Evolutionary conservation across 2,113 vertebrate species (phyloP), one percentile per base, ranked within the genome.

Genomic region (Myxocyprinus asiaticus): DNA sequence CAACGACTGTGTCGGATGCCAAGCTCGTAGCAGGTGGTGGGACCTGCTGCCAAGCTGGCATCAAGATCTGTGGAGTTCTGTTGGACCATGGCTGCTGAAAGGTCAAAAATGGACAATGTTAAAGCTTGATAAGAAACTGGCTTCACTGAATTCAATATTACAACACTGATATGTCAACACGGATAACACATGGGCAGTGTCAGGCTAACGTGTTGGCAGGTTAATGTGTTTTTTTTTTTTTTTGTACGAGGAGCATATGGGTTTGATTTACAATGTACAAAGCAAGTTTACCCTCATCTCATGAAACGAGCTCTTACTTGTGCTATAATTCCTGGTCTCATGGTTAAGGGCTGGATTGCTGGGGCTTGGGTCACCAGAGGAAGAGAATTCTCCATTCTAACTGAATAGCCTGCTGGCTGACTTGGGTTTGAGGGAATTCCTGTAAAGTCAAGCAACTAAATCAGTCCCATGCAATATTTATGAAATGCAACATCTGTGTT

Each of bases 41-140:
- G 50, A 99, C 91, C 89, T 97, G 97, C 74, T 98, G 97, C 97
- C 97, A 99, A 0, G 96, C 86, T 73, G 96, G 96, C 47, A 99
- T 87, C 55, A 99, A 88, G 84, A 99, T 94, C 87, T 98, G 97
- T 87, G 96, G 96, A 1, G 94, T 92, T 81, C 95, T 91, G 77
- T 91, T 94, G 0, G 96, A 95, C 97, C 97, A 99, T 0, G 96
- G 93, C 92, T 98, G 94, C 84, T 75, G 51, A 3, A 80, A 43
- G 56, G 67, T 51, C n/a, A 62, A 45, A 43, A 44, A n/a, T 61
- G 47, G n/a, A 66, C 14, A 45, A 64, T 51, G 55, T 33, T 44
- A 9, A 69, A 79, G 5, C 14, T 15, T 74, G 71, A 33, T 50
- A 62, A 33, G 15, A 14, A 63, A 33, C 6, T 48, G 9, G n/a